Percentiles rank a stretch among this genome's conserved stretches.
These are phyloP conservation scores for Daboia siamensis DNA, from an alignment of 2,113 vertebrate species.

Conservation along the genomic window DNA sequence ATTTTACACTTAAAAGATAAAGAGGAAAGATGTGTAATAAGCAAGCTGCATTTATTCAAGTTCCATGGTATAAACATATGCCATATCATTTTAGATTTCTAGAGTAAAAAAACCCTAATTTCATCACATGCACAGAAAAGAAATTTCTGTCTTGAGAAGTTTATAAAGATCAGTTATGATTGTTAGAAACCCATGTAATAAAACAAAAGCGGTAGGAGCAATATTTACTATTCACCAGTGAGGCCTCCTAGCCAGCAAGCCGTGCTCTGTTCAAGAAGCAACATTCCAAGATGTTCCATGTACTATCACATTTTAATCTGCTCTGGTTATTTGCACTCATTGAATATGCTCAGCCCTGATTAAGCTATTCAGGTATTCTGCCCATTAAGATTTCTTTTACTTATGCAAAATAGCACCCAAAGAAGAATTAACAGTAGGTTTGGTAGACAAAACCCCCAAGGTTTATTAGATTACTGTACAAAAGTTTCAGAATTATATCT, in stretches of 20 bases:
- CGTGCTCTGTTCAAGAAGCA: not conserved
- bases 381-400: not conserved
- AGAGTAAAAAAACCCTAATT: not conserved
- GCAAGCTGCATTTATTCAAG: not conserved
- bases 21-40: not conserved
- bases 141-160: not conserved
- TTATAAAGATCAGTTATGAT: not conserved
- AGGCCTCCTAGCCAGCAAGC: not conserved
- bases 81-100: not conserved
- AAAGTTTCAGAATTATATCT: not conserved
- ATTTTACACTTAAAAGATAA: conserved; percentile 9
- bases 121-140: not conserved
- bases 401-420: not conserved
- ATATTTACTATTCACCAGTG: not conserved
- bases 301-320: not conserved
- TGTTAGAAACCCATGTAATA: not conserved
- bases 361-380: not conserved
- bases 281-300: not conserved
- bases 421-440: not conserved
- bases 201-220: not conserved
- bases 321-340: not conserved
- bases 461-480: not conserved
- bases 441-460: not conserved
- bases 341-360: not conserved
- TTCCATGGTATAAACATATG: not conserved